Evolutionary conservation across 2,888 invertebrate genomes (phyloP), one percentile per base, ranked within the genome.

Genomic region (Caenorhabditis sulstoni): DNA sequence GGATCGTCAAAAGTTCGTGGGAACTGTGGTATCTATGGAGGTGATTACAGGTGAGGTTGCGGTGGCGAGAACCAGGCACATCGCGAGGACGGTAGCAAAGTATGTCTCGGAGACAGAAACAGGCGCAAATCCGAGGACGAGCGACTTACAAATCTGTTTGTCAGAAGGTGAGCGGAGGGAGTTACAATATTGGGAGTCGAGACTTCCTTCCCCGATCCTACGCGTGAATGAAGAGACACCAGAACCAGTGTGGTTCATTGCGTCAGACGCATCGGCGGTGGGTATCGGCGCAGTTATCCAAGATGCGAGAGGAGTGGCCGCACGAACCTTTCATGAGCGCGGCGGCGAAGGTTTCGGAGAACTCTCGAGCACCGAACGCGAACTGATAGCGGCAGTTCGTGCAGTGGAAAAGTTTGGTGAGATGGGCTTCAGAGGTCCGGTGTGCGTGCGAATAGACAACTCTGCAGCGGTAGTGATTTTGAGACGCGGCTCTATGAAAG

Each of bases 131-230:
- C n/a, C n/a, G n/a, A n/a, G n/a, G n/a, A n/a, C n/a, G n/a, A n/a
- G n/a, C n/a, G n/a, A n/a, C n/a, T n/a, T n/a, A n/a, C n/a, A n/a
- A n/a, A n/a, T n/a, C n/a, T n/a, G n/a, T n/a, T n/a, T n/a, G n/a
- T n/a, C n/a, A n/a, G n/a, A n/a, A 62, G 61, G 61, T 62, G 61
- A 62, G 61, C 5, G 3, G 7, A 52, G 20, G 16, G 64, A 64
- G 7, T 11, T 64, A 0, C 11, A 41, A 11, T 64, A 41, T 12
- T 64, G 64, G 64, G 18, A 14, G 18, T 18, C 0, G 23, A 23
- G 23, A 0, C 16, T 11, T 1, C 23, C 14, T 7, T 12, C 9
- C 11, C 3, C 23, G 14, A 52, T 16, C 7, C 41, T 41, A 52
- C 14, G n/a, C 8, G 18, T 64, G 5, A 41, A 35, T 8, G 41